Evolutionary conservation across 2,797 vertebrate species (phyloP).

Genomic region (Onychomys arenicola): DNA sequence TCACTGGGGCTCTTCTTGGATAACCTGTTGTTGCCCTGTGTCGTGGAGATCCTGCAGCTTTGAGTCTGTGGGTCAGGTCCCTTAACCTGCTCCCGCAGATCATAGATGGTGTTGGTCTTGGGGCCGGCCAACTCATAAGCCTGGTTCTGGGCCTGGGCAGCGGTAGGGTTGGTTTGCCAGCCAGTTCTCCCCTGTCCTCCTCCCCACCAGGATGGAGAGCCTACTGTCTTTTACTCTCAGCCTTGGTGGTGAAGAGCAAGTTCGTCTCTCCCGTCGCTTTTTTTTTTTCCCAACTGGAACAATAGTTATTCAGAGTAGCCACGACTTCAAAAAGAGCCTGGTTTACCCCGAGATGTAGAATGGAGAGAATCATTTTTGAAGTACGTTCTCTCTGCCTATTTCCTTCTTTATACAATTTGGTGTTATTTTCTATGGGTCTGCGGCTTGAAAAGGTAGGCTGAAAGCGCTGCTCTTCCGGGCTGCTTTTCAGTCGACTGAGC

Average conservation of each 20-base stretch:
- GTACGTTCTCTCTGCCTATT: slow-evolving; percentile 43
- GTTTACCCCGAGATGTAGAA: slow-evolving; percentile 33
- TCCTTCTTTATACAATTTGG: slow-evolving; percentile 54
- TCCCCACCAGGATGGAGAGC: background rate
- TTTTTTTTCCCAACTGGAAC: slow-evolving; percentile 37
- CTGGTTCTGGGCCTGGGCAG: background rate
- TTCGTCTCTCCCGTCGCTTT: background rate
- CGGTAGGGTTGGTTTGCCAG: background rate
- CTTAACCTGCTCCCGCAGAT: background rate
- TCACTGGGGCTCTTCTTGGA: background rate
- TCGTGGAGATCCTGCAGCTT: background rate
- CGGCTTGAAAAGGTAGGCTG: slow-evolving; percentile 56
- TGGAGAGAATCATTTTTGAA: slow-evolving; percentile 51
- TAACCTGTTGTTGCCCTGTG: background rate
- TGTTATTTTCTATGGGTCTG: slow-evolving; percentile 67
- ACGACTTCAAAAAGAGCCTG: slow-evolving; percentile 55
- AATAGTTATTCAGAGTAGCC: slow-evolving; percentile 38
- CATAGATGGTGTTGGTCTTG: background rate
- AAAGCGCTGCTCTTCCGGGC: slow-evolving; percentile 60
- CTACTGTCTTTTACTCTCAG: slow-evolving; percentile 53
- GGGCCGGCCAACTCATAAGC: background rate
- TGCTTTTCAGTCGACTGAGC: slow-evolving; percentile 66
- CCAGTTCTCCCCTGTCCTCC: background rate
- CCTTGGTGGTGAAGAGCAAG: slow-evolving; percentile 31
- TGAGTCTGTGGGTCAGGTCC: background rate